Conservation (phyloP, 2,888 invertebrate genomes). For the Brenthis hecate region DNA sequence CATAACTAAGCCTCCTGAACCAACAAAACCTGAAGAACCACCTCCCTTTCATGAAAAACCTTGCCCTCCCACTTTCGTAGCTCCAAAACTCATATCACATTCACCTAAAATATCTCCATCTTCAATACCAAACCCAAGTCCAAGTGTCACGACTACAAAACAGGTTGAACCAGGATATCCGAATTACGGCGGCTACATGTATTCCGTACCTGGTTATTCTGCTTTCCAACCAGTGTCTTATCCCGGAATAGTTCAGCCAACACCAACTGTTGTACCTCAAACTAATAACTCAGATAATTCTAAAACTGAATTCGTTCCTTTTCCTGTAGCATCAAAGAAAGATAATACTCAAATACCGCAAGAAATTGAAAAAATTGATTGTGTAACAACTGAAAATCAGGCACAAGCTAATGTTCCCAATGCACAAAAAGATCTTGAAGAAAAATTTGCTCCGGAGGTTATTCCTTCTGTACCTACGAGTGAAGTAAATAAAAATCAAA, state of each 20-base stretch:
- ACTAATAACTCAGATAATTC: conserved; percentile 41
- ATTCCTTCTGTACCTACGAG: conserved; percentile 50
- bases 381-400: conserved; percentile 40
- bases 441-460: conserved; percentile 67
- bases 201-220: conserved; percentile 74
- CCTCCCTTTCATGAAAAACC: conserved; percentile 56
- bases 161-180: conserved; percentile 64
- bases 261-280: conserved; percentile 46
- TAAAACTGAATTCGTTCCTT: conserved; percentile 52
- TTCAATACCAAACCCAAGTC: conserved; percentile 75
- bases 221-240: conserved; percentile 73
- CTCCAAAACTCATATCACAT: conserved; percentile 63
- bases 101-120: conserved; percentile 76
- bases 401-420: conserved; percentile 43
- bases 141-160: conserved; percentile 66
- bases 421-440: conserved; percentile 67
- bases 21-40: conserved; percentile 55
- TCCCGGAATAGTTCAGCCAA: conserved; percentile 54
- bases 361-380: conserved; percentile 44
- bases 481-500: conserved; percentile 47
- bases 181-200: conserved; percentile 66
- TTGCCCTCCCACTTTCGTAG: conserved; percentile 49
- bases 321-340: conserved; percentile 42
- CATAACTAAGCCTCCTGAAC: conserved; percentile 54
- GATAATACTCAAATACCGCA: conserved; percentile 40